Evolutionary conservation across 2,888 invertebrate species (phyloP).

Genomic region (Athripsodes cinereus): DNA sequence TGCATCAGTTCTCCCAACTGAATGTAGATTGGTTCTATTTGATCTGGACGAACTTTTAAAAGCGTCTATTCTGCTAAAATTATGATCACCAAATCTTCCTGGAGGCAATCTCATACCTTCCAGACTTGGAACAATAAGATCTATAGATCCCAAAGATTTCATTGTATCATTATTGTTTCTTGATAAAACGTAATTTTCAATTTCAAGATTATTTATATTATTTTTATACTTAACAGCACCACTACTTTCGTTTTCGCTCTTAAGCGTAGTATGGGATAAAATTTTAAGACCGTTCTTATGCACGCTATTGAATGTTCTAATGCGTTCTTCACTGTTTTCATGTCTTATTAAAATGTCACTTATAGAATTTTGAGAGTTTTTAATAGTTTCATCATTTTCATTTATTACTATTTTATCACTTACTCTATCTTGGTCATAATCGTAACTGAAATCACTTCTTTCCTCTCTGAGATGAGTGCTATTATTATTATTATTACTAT

Average conservation of each 20-base stretch:
- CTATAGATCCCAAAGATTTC: slow-evolving; percentile 23
- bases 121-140: slow-evolving; percentile 22
- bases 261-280: neutral
- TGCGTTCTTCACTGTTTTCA: neutral
- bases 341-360: neutral
- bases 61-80: neutral
- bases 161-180: slow-evolving; percentile 18
- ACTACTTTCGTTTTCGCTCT: neutral
- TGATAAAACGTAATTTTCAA: slow-evolving; percentile 17
- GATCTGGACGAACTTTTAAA: slow-evolving; percentile 2
- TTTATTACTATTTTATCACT: neutral
- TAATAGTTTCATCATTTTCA: neutral
- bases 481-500: too few relatives aligned
- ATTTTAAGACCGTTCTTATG: neutral
- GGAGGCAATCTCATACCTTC: slow-evolving; percentile 14
- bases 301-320: neutral
- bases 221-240: too few relatives aligned
- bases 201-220: slow-evolving; percentile 12
- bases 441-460: neutral
- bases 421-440: neutral
- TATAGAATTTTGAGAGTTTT: neutral
- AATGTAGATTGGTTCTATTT: slow-evolving; percentile 26
- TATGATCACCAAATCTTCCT: slow-evolving; percentile 7
- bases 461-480: neutral
- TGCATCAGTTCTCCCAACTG: slow-evolving; percentile 54